Conservation (phyloP, 2,797 vertebrate genomes). For the Oceanodroma leucorhoa region DNA sequence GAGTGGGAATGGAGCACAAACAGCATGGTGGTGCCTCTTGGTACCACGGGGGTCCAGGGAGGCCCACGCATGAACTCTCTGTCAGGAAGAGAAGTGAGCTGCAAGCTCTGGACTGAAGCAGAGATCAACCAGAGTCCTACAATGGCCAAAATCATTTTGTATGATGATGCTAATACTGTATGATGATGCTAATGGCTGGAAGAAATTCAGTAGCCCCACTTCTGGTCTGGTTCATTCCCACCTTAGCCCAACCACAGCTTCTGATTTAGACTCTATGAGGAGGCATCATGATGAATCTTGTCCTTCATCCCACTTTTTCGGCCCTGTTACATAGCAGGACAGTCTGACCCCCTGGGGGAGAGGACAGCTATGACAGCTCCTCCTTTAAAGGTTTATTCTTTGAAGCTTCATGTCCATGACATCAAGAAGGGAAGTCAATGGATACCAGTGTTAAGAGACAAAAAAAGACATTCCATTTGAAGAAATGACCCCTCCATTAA, state of each 20-base stretch:
- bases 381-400: slow-evolving; percentile 31
- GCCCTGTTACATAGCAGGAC: neutral
- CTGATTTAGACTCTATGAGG: neutral
- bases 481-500: slow-evolving; percentile 52
- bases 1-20: neutral
- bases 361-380: slow-evolving; percentile 21
- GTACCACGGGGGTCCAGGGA: fast-evolving
- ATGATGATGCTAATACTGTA: neutral
- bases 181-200: neutral
- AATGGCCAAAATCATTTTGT: neutral
- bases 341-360: neutral
- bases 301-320: neutral
- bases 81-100: neutral
- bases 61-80: neutral
- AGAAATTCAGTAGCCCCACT: neutral
- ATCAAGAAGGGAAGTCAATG: slow-evolving; percentile 50
- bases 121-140: neutral
- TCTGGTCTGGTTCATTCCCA: neutral
- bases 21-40: neutral
- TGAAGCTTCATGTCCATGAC: slow-evolving; percentile 23
- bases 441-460: neutral
- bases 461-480: slow-evolving; percentile 33
- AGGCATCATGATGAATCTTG: neutral
- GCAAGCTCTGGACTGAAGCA: neutral
- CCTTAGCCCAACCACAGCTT: neutral